Conservation (phyloP, 2,113 vertebrate species). For the Myodes glareolus region DNA sequence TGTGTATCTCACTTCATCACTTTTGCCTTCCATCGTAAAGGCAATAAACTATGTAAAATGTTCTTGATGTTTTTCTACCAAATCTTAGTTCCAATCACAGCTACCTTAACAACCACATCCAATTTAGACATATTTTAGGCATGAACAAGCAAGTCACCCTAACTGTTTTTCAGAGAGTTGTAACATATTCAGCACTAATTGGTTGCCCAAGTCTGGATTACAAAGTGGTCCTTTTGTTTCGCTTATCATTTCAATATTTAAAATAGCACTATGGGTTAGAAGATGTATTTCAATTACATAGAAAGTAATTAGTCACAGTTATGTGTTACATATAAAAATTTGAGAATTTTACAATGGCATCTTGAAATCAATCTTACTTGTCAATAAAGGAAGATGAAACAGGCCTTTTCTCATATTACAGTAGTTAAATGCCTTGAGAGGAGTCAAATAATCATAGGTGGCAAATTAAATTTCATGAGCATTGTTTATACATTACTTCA, state of each 20-base stretch:
- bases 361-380: background rate
- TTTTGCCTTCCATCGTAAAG: background rate
- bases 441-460: background rate
- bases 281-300: background rate
- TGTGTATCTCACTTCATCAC: background rate
- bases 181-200: background rate
- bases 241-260: conserved; percentile 14
- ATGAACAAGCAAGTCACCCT: background rate
- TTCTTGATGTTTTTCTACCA: background rate
- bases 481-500: background rate
- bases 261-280: background rate
- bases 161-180: background rate
- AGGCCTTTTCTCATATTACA: background rate
- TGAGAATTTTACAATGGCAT: background rate
- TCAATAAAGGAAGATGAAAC: background rate
- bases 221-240: background rate
- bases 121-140: background rate
- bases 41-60: background rate
- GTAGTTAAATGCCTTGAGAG: background rate
- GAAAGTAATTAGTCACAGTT: background rate
- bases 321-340: background rate
- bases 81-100: background rate
- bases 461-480: background rate
- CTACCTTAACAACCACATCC: background rate
- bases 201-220: background rate